phyloP scores from a whole-genome alignment of 2,797 vertebrate species.

The Sandelia bainsii region DNA sequence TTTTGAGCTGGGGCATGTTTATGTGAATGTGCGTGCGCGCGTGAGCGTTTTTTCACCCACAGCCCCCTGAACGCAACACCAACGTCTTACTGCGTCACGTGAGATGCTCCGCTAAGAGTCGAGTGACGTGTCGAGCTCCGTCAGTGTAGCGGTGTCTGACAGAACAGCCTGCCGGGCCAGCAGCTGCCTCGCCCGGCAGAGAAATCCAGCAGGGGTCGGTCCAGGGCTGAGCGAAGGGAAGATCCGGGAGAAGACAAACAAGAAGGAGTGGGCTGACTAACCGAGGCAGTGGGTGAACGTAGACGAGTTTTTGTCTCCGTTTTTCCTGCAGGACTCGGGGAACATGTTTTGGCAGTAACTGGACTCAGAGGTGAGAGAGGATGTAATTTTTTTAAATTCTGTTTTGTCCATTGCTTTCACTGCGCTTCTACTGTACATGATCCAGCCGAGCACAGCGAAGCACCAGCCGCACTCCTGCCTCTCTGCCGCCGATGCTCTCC shows the following conservation, averaged over 20 bases:
- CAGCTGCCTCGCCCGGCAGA: conserved; percentile 44
- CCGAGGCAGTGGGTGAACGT: conserved; percentile 5
- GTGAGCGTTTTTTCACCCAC: conserved; percentile 20
- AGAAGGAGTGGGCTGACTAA: conserved; percentile 8
- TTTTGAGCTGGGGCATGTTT: not conserved
- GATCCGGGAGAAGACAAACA: not conserved
- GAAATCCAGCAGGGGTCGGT: conserved; percentile 36
- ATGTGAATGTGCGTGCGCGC: no score
- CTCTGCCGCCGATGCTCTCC: conserved; percentile 21
- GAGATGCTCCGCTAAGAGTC: conserved; percentile 79
- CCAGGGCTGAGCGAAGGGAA: conserved; percentile 15
- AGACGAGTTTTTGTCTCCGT: conserved; percentile 28
- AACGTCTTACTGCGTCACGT: conserved; percentile 78
- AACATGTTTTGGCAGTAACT: conserved; percentile 40
- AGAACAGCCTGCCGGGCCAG: conserved; percentile 49
- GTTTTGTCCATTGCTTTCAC: not conserved
- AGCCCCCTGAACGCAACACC: conserved; percentile 53
- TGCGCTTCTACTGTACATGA: conserved; percentile 15
- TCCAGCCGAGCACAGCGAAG: conserved; percentile 53
- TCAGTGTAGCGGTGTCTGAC: conserved; percentile 77
- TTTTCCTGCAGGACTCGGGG: conserved; percentile 36
- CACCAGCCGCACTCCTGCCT: conserved; percentile 33
- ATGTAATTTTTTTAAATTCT: not conserved
- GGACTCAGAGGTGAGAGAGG: conserved; percentile 40
- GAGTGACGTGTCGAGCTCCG: conserved; percentile 81